Conservation (phyloP, 2,797 vertebrate genomes). For the Glyptemys insculpta region DNA sequence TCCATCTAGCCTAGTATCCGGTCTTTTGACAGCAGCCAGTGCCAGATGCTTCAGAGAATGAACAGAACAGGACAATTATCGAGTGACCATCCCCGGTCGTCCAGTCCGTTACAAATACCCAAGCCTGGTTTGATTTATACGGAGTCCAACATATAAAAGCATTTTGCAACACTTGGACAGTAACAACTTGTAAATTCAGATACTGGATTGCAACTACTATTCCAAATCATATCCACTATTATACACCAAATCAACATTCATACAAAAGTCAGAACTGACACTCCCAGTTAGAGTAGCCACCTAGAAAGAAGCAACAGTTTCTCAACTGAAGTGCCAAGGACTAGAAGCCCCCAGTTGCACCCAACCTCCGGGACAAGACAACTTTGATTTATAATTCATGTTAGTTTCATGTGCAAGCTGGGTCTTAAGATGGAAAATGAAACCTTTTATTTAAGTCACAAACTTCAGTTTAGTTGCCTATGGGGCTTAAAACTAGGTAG, state of each 20-base stretch:
- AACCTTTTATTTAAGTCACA: neutral
- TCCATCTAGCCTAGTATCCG: too few relatives aligned
- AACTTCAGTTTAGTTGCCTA: slow-evolving; percentile 25
- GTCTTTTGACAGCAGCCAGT: too few relatives aligned
- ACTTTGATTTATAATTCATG: neutral
- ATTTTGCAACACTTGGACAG: neutral
- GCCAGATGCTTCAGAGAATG: too few relatives aligned
- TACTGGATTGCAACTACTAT: neutral
- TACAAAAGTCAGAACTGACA: neutral
- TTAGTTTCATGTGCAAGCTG: slow-evolving; percentile 17
- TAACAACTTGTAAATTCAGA: neutral
- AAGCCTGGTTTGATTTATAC: neutral
- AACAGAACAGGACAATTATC: too few relatives aligned
- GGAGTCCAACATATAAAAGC: neutral
- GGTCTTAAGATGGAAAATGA: neutral
- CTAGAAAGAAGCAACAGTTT: neutral
- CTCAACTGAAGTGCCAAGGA: neutral
- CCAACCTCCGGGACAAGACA: neutral
- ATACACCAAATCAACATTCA: neutral
- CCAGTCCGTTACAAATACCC: neutral
- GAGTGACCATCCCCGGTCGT: too few relatives aligned
- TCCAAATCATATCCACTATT: neutral
- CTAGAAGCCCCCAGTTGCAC: neutral
- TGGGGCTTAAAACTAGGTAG: slow-evolving; percentile 9
- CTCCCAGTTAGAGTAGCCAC: neutral